Conservation (phyloP, 2,113 vertebrate species). For the Percopsis transmontana region DNA sequence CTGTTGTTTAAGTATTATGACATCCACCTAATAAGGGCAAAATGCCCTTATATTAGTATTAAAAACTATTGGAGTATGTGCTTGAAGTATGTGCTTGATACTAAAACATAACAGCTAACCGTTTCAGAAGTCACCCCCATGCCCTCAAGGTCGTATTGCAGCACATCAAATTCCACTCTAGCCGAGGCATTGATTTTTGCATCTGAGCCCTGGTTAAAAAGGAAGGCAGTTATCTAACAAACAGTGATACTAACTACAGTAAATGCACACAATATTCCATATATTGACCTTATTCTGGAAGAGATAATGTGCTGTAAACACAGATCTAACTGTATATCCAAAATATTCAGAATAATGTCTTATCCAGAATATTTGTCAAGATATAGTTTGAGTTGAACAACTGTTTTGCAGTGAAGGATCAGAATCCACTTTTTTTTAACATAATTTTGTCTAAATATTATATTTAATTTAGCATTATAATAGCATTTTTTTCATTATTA, state of each 20-base stretch:
- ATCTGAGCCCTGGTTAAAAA: constrained; percentile 9
- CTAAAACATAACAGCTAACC: not conserved
- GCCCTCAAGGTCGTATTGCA: constrained; percentile 6
- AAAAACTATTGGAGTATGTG: no score
- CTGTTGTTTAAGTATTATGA: constrained; percentile 34
- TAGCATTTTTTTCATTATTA: no score
- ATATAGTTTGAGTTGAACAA: no score
- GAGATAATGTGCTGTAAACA: no score
- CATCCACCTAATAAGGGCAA: constrained; percentile 25
- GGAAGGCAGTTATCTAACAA: not conserved
- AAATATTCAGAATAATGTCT: not conserved
- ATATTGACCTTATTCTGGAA: no score
- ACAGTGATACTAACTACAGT: not conserved
- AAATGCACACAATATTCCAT: not conserved
- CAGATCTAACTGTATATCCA: no score
- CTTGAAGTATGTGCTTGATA: no score
- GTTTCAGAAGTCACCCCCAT: not conserved
- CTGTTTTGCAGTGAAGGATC: no score
- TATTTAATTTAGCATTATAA: no score
- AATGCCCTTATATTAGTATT: no score
- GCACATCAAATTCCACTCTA: constrained; percentile 38
- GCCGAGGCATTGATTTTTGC: constrained; percentile 35
- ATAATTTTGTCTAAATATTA: no score
- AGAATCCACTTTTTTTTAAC: not conserved
- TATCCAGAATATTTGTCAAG: not conserved